Conservation (phyloP, 2,888 invertebrate species). For the Noctuana brunneofusca region DNA sequence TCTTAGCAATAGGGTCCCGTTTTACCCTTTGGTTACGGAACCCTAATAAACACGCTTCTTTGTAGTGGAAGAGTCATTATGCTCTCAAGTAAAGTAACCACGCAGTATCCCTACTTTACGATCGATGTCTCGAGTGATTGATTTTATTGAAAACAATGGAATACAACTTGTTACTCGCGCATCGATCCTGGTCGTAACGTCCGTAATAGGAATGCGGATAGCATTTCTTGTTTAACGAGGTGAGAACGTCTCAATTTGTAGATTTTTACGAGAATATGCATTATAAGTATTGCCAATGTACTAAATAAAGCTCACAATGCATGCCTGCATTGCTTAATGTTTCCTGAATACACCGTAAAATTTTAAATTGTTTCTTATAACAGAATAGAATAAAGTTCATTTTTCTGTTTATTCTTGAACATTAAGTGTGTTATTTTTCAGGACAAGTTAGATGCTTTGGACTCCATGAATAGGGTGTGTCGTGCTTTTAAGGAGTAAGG, state of each 20-base stretch:
- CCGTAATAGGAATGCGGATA: conserved; percentile 16
- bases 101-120: conserved; percentile 8
- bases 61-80: too few relatives aligned
- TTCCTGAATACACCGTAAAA: background rate
- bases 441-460: too few relatives aligned
- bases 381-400: too few relatives aligned
- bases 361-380: background rate
- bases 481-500: too few relatives aligned
- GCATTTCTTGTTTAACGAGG: conserved; percentile 8
- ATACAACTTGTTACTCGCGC: background rate
- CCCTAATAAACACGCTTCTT: too few relatives aligned
- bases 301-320: background rate
- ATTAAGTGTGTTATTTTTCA: too few relatives aligned
- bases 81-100: background rate
- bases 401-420: too few relatives aligned
- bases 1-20: too few relatives aligned
- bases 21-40: too few relatives aligned
- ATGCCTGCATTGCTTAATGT: background rate
- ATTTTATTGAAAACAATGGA: conserved; percentile 26
- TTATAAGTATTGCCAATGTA: background rate
- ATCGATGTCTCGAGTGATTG: conserved; percentile 16
- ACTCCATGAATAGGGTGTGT: too few relatives aligned
- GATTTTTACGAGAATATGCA: conserved; percentile 10
- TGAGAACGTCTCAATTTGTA: conserved; percentile 22
- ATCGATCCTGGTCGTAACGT: conserved; percentile 3